These are phyloP conservation scores for Poecile montanus DNA, from an alignment of 2,797 vertebrate species.

Conservation along the genomic window DNA sequence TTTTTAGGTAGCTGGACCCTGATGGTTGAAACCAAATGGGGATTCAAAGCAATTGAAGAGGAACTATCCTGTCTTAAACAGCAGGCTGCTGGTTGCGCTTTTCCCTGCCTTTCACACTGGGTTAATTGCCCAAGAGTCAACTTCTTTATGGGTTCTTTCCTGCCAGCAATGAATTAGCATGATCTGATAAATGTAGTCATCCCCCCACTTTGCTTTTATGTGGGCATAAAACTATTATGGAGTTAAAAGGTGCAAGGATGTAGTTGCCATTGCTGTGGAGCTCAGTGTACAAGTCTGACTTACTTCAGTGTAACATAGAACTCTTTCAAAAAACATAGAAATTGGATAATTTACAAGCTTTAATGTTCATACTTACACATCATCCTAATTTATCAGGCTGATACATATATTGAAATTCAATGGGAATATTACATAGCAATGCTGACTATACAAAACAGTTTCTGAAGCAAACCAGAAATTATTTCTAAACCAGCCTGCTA, in stretches of 20 bases:
- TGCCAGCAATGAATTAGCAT: neutral
- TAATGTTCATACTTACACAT: slow-evolving; percentile 16
- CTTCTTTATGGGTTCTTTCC: neutral
- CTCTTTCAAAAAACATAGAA: neutral
- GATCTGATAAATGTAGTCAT: neutral
- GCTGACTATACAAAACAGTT: neutral
- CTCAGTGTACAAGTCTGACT: neutral
- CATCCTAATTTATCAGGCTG: neutral
- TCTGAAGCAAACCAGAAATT: neutral
- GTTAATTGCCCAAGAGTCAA: neutral
- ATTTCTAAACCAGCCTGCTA: neutral
- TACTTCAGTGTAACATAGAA: neutral
- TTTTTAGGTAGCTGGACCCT: neutral
- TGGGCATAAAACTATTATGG: neutral
- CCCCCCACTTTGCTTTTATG: fast-evolving
- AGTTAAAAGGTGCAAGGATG: neutral
- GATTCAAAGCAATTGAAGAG: neutral
- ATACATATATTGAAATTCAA: neutral
- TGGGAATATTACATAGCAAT: neutral
- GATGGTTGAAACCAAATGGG: neutral
- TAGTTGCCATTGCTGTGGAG: neutral
- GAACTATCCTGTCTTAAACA: neutral
- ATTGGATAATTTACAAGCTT: neutral
- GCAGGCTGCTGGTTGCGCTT: neutral
- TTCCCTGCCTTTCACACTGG: neutral